Conservation (phyloP, 2,888 invertebrate genomes). For the Geophilus truncorum region DNA sequence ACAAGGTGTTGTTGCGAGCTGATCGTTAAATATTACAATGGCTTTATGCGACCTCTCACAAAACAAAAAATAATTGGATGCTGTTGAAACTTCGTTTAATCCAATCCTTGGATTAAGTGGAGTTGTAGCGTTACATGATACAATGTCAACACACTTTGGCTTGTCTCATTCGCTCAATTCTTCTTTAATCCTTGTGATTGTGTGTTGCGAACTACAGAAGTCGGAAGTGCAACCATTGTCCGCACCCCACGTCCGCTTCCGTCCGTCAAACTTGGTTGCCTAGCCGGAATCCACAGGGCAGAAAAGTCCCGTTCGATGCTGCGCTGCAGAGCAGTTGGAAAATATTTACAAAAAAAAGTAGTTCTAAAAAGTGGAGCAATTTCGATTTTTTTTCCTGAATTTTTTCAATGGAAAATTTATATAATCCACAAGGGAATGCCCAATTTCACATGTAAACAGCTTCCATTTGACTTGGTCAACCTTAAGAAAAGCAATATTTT, state of each 20-base stretch:
- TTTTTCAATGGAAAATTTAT: background rate
- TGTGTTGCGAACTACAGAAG: background rate
- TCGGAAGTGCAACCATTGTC: constrained; percentile 10
- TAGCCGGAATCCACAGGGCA: background rate
- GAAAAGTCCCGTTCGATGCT: background rate
- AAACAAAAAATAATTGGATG: too few relatives aligned
- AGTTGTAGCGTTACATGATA: background rate
- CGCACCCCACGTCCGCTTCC: constrained; percentile 13
- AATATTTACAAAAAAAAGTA: background rate
- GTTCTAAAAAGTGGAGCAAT: too few relatives aligned
- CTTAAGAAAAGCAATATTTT: background rate
- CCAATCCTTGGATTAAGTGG: too few relatives aligned
- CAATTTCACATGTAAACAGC: background rate
- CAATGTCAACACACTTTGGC: background rate
- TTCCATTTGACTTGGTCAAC: background rate
- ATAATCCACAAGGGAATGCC: background rate
- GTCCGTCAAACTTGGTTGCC: background rate
- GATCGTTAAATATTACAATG: too few relatives aligned
- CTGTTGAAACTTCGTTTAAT: too few relatives aligned
- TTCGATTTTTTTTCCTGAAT: background rate
- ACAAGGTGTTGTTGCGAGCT: too few relatives aligned
- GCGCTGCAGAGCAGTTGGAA: background rate
- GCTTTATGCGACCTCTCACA: too few relatives aligned
- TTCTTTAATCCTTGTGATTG: constrained; percentile 17
- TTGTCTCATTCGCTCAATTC: background rate